A percentile compares a stretch with the other conserved stretches of the same genome.
These are phyloP conservation scores for Serripes groenlandicus DNA, from an alignment of 2,888 invertebrate genomes.

Conservation along the genomic window DNA sequence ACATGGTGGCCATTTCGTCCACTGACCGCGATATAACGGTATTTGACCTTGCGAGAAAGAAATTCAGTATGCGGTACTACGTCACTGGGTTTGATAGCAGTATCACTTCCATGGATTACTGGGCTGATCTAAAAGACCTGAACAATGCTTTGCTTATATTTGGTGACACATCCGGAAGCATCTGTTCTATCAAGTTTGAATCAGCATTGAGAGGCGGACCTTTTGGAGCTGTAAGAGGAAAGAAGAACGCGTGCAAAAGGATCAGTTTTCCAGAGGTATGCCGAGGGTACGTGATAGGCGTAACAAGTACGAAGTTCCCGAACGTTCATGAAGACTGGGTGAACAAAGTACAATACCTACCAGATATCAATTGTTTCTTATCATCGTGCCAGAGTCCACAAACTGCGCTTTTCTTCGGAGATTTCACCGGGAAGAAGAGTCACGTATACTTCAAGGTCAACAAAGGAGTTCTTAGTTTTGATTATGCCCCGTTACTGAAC, in stretches of 20 bases:
- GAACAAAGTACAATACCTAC: slow-evolving; percentile 91
- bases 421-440: slow-evolving; percentile 88
- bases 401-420: slow-evolving; percentile 89
- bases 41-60: slow-evolving; percentile 89
- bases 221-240: slow-evolving; percentile 71
- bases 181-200: slow-evolving; percentile 74
- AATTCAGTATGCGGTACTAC: slow-evolving; percentile 88
- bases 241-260: slow-evolving; percentile 69
- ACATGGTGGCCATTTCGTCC: slow-evolving; percentile 92
- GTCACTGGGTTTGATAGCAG: slow-evolving; percentile 90
- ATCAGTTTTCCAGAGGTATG: slow-evolving; percentile 71
- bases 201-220: slow-evolving; percentile 70
- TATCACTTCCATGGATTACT: slow-evolving; percentile 89
- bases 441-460: slow-evolving; percentile 88
- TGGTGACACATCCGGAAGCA: slow-evolving; percentile 92
- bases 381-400: slow-evolving; percentile 90
- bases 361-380: slow-evolving; percentile 90
- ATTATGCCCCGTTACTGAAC: slow-evolving; percentile 81
- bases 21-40: slow-evolving; percentile 93
- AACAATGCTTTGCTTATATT: slow-evolving; percentile 90
- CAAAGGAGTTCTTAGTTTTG: slow-evolving; percentile 87
- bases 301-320: slow-evolving; percentile 87
- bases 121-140: slow-evolving; percentile 87
- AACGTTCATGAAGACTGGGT: slow-evolving; percentile 90
- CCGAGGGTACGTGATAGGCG: slow-evolving; percentile 86